Conservation (phyloP, 2,797 vertebrate species). For the Aulostomus chinensis region DNA sequence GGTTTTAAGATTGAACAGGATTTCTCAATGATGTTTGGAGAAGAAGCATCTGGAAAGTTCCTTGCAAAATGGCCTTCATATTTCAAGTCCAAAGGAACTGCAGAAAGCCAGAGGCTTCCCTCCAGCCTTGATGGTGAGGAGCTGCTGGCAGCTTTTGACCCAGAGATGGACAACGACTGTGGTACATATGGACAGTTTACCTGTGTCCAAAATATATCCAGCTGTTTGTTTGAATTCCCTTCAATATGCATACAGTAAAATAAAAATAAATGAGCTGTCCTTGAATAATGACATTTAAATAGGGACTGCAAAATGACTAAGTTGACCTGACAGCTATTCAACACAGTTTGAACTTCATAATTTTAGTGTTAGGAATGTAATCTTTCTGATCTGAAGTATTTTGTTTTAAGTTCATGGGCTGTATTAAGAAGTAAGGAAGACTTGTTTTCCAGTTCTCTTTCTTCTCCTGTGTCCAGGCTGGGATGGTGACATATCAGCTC, state of each 20-base stretch:
- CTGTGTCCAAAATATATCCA: neutral
- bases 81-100: constrained; percentile 10
- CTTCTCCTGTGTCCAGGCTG: constrained; percentile 4
- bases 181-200: neutral
- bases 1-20: constrained; percentile 22
- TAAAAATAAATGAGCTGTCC: neutral
- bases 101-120: constrained; percentile 5
- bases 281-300: neutral
- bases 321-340: no score
- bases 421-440: neutral
- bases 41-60: constrained; percentile 10
- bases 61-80: constrained; percentile 8
- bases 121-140: constrained; percentile 13
- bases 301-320: neutral
- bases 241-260: neutral
- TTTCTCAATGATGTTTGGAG: constrained; percentile 19
- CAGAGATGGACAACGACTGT: neutral
- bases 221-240: neutral
- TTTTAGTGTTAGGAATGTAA: no score
- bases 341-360: neutral
- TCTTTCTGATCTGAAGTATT: neutral
- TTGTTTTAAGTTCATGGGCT: neutral
- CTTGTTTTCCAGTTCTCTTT: neutral
- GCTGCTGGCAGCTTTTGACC: constrained; percentile 11
- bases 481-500: constrained; percentile 8